Evolutionary conservation across 2,888 invertebrate genomes (phyloP).

Genomic region (Bugula neritina): DNA sequence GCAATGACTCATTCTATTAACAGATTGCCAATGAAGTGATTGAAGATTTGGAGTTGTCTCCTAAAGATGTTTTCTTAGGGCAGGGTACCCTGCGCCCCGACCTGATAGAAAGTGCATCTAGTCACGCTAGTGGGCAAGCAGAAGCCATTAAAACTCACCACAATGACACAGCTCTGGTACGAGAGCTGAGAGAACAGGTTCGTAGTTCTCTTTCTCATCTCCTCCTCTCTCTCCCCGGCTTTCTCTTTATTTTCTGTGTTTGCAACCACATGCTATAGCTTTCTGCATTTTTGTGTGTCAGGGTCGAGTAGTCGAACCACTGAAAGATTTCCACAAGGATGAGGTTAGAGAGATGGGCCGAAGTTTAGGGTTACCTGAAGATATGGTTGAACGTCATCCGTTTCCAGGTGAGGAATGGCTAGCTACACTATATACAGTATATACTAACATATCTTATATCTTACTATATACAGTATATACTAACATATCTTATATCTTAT

Average conservation of each 20-base stretch:
- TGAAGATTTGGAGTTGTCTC: constrained; percentile 76
- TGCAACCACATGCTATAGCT: too few relatives aligned
- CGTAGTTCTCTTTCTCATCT: not conserved
- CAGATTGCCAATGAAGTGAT: constrained; percentile 81
- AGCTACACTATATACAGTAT: not conserved
- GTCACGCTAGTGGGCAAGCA: constrained; percentile 74
- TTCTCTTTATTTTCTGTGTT: too few relatives aligned
- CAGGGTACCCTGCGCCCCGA: constrained; percentile 93
- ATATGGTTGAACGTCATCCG: constrained; percentile 88
- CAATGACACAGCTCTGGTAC: constrained; percentile 92
- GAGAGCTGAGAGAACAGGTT: constrained; percentile 62
- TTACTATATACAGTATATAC: not conserved
- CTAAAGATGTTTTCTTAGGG: constrained; percentile 84
- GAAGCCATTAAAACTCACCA: constrained; percentile 98
- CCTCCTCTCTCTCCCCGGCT: not conserved
- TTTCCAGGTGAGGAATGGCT: constrained; percentile 67
- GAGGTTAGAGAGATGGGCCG: constrained; percentile 84
- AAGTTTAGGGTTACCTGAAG: constrained; percentile 78
- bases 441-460: not conserved
- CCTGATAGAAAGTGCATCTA: constrained; percentile 93
- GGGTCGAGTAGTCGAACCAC: constrained; percentile 92
- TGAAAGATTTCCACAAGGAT: constrained; percentile 98
- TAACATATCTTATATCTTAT: not conserved
- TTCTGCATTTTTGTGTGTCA: too few relatives aligned
- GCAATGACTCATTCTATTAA: constrained; percentile 29